Evolutionary conservation across 92 coral and sea anemone species (phyloP).

Genomic region (Epizoanthus fatuus): DNA sequence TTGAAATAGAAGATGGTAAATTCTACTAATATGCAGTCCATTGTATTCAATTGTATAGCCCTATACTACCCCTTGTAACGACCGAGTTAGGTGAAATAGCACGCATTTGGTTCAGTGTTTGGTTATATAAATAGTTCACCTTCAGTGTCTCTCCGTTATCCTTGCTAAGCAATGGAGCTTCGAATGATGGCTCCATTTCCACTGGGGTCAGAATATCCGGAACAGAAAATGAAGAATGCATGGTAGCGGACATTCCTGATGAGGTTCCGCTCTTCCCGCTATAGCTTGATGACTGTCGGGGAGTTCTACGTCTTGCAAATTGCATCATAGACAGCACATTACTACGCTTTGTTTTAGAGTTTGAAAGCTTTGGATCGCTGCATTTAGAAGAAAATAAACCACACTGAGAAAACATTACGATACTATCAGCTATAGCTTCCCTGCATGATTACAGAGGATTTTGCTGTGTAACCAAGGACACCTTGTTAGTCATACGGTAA

Average conservation of each 20-base stretch:
- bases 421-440: too few relatives aligned
- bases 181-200: not conserved
- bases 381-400: not conserved
- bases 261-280: not conserved
- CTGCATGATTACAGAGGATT: too few relatives aligned
- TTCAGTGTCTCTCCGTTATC: constrained; percentile 11
- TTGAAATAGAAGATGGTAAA: too few relatives aligned
- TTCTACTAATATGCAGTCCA: too few relatives aligned
- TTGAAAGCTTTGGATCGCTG: not conserved
- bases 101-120: too few relatives aligned
- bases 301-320: not conserved
- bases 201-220: constrained; percentile 32
- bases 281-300: not conserved
- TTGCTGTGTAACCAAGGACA: too few relatives aligned
- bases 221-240: constrained; percentile 1
- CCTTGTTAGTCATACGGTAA: too few relatives aligned
- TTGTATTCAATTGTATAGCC: too few relatives aligned
- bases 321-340: not conserved
- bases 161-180: not conserved
- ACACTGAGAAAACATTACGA: too few relatives aligned
- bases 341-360: not conserved
- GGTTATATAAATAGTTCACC: not conserved
- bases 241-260: not conserved
- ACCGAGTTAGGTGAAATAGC: not conserved
- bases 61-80: too few relatives aligned